phyloP scores from a whole-genome alignment of 2,797 vertebrate species.

The Iguana delicatissima region DNA sequence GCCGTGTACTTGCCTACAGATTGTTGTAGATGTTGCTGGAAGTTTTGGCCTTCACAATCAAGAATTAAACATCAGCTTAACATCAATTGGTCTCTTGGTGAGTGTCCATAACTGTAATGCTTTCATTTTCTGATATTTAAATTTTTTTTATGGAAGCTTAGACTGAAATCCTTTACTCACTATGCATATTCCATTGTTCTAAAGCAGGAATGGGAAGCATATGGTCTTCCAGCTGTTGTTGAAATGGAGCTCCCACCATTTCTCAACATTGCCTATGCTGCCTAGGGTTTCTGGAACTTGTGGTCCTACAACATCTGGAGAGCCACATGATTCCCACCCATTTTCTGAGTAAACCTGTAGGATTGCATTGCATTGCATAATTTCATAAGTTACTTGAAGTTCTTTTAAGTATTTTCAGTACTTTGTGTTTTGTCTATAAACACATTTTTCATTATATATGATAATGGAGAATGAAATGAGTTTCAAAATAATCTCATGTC shows the following conservation, averaged over 20 bases:
- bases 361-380: background rate
- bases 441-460: background rate
- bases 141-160: slow-evolving; percentile 14
- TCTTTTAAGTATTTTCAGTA: background rate
- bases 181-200: background rate
- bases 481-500: background rate
- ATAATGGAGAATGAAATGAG: slow-evolving; percentile 16
- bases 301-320: too few species aligned
- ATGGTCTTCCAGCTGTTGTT: too few species aligned
- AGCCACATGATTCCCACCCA: too few species aligned
- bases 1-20: slow-evolving; percentile 98
- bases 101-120: slow-evolving; percentile 59
- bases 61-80: slow-evolving; percentile 98
- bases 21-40: slow-evolving; percentile 97
- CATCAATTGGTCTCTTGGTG: slow-evolving; percentile 97
- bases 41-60: slow-evolving; percentile 99
- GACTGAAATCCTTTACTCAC: background rate
- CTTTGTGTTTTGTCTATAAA: background rate
- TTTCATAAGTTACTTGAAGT: background rate
- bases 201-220: background rate
- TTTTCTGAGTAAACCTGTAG: background rate
- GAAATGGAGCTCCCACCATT: too few species aligned
- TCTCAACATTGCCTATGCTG: too few species aligned
- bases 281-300: too few species aligned
- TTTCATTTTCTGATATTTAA: slow-evolving; percentile 24